A percentile compares a stretch with the other conserved stretches of the same genome.
Evolutionary conservation across 1,140 invertebrate genomes (phyloP).

Genomic region (Spodoptera litura): DNA sequence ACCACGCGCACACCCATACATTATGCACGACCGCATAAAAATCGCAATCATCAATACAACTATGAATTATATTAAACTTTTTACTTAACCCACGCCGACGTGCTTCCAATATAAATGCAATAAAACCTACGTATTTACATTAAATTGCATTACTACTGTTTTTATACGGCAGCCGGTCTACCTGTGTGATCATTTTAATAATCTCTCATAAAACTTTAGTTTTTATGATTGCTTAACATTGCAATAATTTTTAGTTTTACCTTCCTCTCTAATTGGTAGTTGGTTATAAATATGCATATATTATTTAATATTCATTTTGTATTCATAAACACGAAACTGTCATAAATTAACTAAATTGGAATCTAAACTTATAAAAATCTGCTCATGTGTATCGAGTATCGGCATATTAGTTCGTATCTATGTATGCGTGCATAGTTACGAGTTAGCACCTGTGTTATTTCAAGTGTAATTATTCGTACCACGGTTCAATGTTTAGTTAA

Average conservation of each 20-base stretch:
- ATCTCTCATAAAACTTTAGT: background rate
- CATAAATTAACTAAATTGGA: constrained; percentile 33
- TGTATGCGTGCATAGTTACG: no score
- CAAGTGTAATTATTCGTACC: background rate
- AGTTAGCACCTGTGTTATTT: background rate
- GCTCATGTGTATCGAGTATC: no score
- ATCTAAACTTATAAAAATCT: background rate
- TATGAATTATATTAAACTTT: constrained; percentile 40
- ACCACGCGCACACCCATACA: constrained; percentile 59
- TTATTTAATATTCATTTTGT: constrained; percentile 24
- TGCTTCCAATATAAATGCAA: constrained; percentile 6
- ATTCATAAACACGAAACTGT: constrained; percentile 23
- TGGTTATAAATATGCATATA: constrained; percentile 23
- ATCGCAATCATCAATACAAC: constrained; percentile 63
- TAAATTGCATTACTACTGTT: no score
- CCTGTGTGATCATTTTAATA: background rate
- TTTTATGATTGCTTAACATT: background rate
- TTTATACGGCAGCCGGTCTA: no score
- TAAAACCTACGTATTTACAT: background rate
- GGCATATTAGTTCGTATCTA: no score
- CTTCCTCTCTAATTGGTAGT: constrained; percentile 3
- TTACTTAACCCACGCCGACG: background rate
- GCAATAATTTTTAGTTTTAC: constrained; percentile 4
- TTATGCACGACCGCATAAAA: constrained; percentile 71
- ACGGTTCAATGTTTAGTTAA: background rate